phyloP scores from a whole-genome alignment of 2,888 invertebrate genomes.

The Lithophane leautieri region DNA sequence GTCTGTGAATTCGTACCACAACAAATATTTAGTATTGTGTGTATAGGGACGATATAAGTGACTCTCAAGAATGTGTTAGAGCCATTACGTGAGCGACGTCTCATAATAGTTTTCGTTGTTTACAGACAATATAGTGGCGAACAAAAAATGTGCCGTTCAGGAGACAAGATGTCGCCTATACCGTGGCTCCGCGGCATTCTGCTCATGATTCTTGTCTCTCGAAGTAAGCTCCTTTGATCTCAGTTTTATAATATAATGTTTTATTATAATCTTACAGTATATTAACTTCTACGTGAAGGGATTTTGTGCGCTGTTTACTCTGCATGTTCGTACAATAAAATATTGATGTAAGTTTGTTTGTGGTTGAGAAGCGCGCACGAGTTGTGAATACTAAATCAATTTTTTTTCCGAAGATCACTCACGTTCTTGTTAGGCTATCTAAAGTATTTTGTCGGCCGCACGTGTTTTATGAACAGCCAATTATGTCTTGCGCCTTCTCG shows the following conservation, averaged over 20 bases:
- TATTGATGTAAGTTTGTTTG: slow-evolving; percentile 54
- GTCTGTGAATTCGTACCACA: background rate
- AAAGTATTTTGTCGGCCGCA: background rate
- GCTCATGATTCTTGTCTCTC: slow-evolving; percentile 34
- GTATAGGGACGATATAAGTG: slow-evolving; percentile 15
- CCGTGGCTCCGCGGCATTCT: slow-evolving; percentile 26
- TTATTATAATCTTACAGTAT: slow-evolving; percentile 56
- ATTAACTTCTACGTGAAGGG: slow-evolving; percentile 54
- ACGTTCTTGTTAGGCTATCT: slow-evolving; percentile 10
- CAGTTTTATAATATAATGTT: slow-evolving; percentile 50
- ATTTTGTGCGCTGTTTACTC: slow-evolving; percentile 29
- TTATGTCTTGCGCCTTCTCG: background rate
- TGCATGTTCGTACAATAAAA: slow-evolving; percentile 51
- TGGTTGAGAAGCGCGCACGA: slow-evolving; percentile 13
- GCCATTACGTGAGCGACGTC: slow-evolving; percentile 28
- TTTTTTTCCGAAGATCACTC: slow-evolving; percentile 10
- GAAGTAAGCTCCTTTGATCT: slow-evolving; percentile 43
- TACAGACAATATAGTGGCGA: slow-evolving; percentile 35
- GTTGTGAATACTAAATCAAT: slow-evolving; percentile 40
- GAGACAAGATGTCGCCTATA: slow-evolving; percentile 40
- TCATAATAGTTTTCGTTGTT: slow-evolving; percentile 56
- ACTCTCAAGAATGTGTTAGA: slow-evolving; percentile 23
- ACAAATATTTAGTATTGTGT: slow-evolving; percentile 13
- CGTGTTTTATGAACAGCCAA: slow-evolving; percentile 12
- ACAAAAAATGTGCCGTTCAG: slow-evolving; percentile 48